phyloP scores from a whole-genome alignment of 2,888 invertebrate species.

The Deroplatys truncata region DNA sequence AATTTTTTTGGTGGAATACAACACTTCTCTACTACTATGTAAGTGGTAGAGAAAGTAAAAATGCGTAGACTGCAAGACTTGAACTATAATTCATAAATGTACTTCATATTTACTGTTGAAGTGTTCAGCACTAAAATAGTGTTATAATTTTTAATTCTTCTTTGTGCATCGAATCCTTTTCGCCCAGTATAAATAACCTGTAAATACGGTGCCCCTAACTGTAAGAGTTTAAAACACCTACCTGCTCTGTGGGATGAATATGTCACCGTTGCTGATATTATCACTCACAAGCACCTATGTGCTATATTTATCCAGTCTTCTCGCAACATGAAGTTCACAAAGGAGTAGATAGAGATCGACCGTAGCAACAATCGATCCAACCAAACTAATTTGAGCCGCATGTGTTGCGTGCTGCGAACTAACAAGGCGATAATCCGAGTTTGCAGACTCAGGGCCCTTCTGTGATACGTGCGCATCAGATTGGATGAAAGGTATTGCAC shows the following conservation, averaged over 20 bases:
- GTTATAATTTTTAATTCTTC: too few species aligned
- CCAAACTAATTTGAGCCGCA: not conserved
- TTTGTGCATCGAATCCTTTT: too few species aligned
- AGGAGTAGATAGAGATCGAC: not conserved
- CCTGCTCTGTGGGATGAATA: not conserved
- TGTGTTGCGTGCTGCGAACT: not conserved
- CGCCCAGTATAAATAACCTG: too few species aligned
- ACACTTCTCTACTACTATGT: too few species aligned
- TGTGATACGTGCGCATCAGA: not conserved
- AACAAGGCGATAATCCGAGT: not conserved
- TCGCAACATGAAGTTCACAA: not conserved
- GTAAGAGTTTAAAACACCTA: too few species aligned
- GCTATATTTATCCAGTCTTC: not conserved
- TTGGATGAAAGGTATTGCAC: not conserved
- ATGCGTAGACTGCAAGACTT: too few species aligned
- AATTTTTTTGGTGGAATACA: too few species aligned
- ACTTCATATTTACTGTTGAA: too few species aligned
- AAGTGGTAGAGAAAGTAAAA: too few species aligned
- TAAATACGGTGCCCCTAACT: too few species aligned
- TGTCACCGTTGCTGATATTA: not conserved
- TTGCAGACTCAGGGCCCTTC: not conserved
- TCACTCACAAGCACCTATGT: not conserved
- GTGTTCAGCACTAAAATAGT: too few species aligned
- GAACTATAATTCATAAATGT: too few species aligned
- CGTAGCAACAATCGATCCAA: not conserved